phyloP scores from a whole-genome alignment of 2,888 invertebrate genomes.

The Lampropteryx suffumata region DNA sequence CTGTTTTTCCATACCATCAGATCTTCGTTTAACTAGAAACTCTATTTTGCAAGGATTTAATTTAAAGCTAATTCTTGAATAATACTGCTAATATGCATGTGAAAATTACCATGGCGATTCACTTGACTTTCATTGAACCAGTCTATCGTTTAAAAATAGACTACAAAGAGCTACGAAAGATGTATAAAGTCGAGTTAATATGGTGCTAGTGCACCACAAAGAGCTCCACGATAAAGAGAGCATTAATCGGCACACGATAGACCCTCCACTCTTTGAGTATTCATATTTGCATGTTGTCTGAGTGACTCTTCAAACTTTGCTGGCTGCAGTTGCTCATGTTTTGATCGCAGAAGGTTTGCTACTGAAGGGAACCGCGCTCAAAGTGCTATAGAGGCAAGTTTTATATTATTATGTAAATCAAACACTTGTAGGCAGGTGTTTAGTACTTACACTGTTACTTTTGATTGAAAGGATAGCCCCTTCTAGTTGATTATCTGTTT shows the following conservation, averaged over 20 bases:
- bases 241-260: conserved; percentile 20
- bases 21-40: not conserved
- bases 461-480: no score
- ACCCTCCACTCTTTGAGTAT: conserved; percentile 24
- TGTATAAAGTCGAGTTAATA: conserved; percentile 9
- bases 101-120: conserved; percentile 48
- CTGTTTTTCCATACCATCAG: not conserved
- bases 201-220: conserved; percentile 5
- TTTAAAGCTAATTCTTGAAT: conserved; percentile 26
- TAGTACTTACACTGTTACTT: not conserved
- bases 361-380: conserved; percentile 9
- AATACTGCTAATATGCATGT: conserved; percentile 48
- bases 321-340: conserved; percentile 22
- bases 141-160: conserved; percentile 15
- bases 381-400: conserved; percentile 7
- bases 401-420: not conserved
- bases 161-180: conserved; percentile 20
- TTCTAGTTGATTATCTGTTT: no score
- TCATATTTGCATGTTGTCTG: conserved; percentile 26
- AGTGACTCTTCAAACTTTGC: conserved; percentile 31
- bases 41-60: conserved; percentile 12
- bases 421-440: no score
- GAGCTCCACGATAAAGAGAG: conserved; percentile 15
- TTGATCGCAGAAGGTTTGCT: conserved; percentile 16
- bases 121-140: conserved; percentile 21